These are phyloP conservation scores for Anneissia japonica DNA, from an alignment of 35 echinoderm and acorn worm species.

Conservation along the genomic window DNA sequence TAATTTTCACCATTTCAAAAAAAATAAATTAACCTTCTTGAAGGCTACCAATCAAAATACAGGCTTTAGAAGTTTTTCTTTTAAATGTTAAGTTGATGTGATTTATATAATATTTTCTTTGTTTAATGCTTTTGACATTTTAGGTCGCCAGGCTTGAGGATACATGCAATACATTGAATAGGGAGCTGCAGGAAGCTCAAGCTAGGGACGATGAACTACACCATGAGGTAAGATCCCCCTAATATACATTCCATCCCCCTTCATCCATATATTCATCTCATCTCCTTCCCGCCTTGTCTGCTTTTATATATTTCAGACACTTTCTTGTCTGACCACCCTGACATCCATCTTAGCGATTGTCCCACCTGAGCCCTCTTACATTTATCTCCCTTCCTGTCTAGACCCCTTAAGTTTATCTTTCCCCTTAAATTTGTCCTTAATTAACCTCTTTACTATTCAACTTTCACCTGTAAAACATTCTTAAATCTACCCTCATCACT, in stretches of 20 bases:
- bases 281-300: background rate
- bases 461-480: too few species aligned
- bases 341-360: too few species aligned
- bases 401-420: background rate
- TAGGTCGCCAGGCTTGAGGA: conserved; percentile 65
- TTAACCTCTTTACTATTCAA: too few species aligned
- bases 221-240: conserved; percentile 56
- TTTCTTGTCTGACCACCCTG: too few species aligned
- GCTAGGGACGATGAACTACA: conserved; percentile 54
- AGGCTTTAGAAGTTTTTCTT: too few species aligned
- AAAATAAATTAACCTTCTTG: too few species aligned
- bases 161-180: conserved; percentile 59
- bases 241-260: background rate
- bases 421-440: too few species aligned
- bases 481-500: background rate
- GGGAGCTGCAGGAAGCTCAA: conserved; percentile 54
- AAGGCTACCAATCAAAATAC: too few species aligned
- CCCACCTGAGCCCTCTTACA: background rate
- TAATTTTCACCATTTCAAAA: too few species aligned
- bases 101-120: too few species aligned
- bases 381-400: background rate
- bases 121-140: background rate
- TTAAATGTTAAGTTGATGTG: too few species aligned
- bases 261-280: background rate
- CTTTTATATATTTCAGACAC: too few species aligned